Base-by-base conservation (phyloP, 2,797 vertebrate species). In the Peromyscus nudipes region DNA sequence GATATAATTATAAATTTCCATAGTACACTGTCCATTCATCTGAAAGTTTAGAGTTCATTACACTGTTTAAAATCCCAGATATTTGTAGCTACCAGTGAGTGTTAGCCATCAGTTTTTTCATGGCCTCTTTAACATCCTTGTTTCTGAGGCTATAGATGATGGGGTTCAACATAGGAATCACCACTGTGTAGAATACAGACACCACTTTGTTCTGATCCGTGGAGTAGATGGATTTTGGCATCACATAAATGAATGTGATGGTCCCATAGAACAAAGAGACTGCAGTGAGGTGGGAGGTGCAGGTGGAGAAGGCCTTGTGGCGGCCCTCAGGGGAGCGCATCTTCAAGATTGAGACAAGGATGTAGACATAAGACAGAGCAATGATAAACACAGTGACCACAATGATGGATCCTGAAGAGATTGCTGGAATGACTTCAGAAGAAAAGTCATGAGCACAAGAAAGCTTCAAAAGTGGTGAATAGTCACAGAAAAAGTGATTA, bases 141-240 rank as follows among this genome's bases (percentile, higher is more conserved):
- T 97, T 98, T 60, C 96, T 96, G 14, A 98, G 93, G 46, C 94
- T 97, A 10, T 97, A 97, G 75, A 97, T 97, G 5, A 97, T 31
- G 2, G 97, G 96, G 27, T 98, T 97, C 85, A 98, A 25, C 97
- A 97, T 96, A 8, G 97, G 97, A 4, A 97, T 96, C 4, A 98
- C 62, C 52, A 96, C 93, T 0, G 89, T 95, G 88, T 97, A 98
- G 90, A 96, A 96, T 19, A 97, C 46, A 71, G 96, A 96, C 11
- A 95, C 81, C 21, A 97, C 93, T 17, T 65, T 84, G 62, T 84
- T 84, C 6, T 40, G 71, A 21, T 73, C n/a, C 3, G 71, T 73
- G 37, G 71, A 73, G 69, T 73, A 82, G 25, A 3, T 82, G n/a
- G 80, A 62, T 17, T 82, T 82, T 7, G 80, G 80, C 57, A 82